Conservation (phyloP, 1,140 invertebrate genomes). For the Cylas formicarius region DNA sequence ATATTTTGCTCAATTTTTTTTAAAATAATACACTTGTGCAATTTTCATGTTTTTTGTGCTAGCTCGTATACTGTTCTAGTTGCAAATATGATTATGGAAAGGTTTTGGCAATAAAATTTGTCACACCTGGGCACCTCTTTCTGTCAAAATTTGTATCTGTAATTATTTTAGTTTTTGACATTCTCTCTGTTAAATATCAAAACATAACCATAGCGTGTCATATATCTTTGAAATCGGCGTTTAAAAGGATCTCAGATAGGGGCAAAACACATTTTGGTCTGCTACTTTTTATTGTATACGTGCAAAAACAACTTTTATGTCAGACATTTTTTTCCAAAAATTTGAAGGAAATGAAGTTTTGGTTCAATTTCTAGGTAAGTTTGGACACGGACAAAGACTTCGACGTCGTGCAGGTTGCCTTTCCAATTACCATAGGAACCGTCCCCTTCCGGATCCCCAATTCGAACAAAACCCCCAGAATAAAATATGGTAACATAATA, state of each 20-base stretch:
- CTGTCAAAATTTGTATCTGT: neutral
- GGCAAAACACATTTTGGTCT: too few relatives aligned
- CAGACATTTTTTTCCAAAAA: neutral
- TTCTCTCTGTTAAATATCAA: neutral
- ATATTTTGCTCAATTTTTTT: too few relatives aligned
- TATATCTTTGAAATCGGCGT: neutral
- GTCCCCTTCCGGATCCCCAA: conserved; percentile 73
- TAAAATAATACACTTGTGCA: too few relatives aligned
- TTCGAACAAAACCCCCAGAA: conserved; percentile 54
- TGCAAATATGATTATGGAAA: too few relatives aligned
- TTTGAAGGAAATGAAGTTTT: neutral
- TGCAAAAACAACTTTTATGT: neutral
- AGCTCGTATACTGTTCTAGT: too few relatives aligned
- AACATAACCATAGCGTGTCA: too few relatives aligned
- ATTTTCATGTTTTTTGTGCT: too few relatives aligned
- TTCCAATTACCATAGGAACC: conserved; percentile 76
- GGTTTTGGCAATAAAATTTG: too few relatives aligned
- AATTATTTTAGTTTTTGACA: neutral
- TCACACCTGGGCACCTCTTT: too few relatives aligned
- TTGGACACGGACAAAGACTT: conserved; percentile 64
- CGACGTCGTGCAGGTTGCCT: conserved; percentile 68
- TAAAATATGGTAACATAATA: conserved; percentile 59
- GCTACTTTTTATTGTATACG: too few relatives aligned
- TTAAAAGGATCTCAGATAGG: too few relatives aligned
- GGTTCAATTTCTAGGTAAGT: conserved; percentile 51